A percentile compares a stretch with the other conserved stretches of the same genome.
These are phyloP conservation scores for Galerucella nymphaeae DNA, from an alignment of 2,888 invertebrate species.

Conservation along the genomic window DNA sequence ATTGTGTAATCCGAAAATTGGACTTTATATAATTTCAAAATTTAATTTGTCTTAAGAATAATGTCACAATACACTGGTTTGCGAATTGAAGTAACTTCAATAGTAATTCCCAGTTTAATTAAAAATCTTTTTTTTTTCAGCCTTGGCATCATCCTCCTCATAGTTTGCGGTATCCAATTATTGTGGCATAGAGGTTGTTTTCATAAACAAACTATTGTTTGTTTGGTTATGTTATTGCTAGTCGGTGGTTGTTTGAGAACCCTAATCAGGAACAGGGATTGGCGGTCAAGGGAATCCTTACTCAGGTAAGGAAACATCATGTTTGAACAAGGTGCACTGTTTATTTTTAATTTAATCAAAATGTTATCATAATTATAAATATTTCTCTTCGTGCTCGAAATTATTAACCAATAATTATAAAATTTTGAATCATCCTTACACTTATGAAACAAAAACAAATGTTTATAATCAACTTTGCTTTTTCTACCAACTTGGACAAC, in stretches of 20 bases:
- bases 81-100: no score
- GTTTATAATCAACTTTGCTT: no score
- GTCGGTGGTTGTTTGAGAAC: slow-evolving; percentile 75
- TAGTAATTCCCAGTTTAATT: neutral
- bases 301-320: slow-evolving; percentile 69
- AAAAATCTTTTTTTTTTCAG: slow-evolving; percentile 65
- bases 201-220: slow-evolving; percentile 66
- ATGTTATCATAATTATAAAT: neutral
- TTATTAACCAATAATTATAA: neutral
- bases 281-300: slow-evolving; percentile 81
- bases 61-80: no score
- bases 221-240: slow-evolving; percentile 70
- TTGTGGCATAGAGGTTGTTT: slow-evolving; percentile 70
- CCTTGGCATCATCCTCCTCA: slow-evolving; percentile 82
- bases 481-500: no score
- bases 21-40: no score
- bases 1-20: no score
- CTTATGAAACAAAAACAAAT: no score
- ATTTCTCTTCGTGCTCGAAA: neutral
- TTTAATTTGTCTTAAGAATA: no score
- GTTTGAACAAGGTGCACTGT: neutral
- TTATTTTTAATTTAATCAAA: neutral
- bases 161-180: slow-evolving; percentile 79
- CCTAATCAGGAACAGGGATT: slow-evolving; percentile 77
- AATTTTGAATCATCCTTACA: no score